Evolutionary conservation across 2,113 vertebrate genomes (phyloP), one percentile per base, ranked within the genome.

Genomic region (Sprattus sprattus): DNA sequence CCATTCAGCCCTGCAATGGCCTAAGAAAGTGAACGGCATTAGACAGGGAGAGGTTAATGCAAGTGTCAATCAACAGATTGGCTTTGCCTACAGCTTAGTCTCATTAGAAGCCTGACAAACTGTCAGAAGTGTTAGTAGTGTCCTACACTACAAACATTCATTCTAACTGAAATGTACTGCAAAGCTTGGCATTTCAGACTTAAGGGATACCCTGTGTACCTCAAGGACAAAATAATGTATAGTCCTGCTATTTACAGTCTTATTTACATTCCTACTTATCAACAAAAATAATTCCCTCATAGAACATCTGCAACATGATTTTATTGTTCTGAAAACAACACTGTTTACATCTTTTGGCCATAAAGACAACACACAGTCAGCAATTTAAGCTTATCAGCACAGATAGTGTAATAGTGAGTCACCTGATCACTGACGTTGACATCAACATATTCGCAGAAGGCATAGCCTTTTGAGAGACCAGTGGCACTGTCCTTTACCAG

Each of bases 361-460:
- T 67, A 8, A 67, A 54, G 52, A 18, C 16, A 15, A 18, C 52
- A 54, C 16, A 18, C 13, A 54, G 13, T 54, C 13, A 54, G 82
- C 39, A 83, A 22, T 20, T 22, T 32, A 46, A 8, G 22, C 60
- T 7, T 64, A 32, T 71, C n/a, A 28, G 25, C 9, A 16, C 2
- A 39, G 0, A 11, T 3, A 15, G 15, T 7, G 52, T 57, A 18
- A 25, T 9, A 52, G 25, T 32, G 32, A 25, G 85, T 90, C 93
- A 98, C 97, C 97, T 98, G 97, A 81, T 98, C 97, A 1, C 96
- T 97, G 75, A 98, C 95, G 92, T 97, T 98, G 94, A 97, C 96
- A 83, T 98, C 97, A 88, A 97, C 97, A 88, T 98, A 98, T 96
- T 98, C 97, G 92, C 97, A 98, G 90, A 98, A 98, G 82, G 97